Base-by-base conservation (phyloP, 2,888 invertebrate species). In the Cordilura impudica region DNA sequence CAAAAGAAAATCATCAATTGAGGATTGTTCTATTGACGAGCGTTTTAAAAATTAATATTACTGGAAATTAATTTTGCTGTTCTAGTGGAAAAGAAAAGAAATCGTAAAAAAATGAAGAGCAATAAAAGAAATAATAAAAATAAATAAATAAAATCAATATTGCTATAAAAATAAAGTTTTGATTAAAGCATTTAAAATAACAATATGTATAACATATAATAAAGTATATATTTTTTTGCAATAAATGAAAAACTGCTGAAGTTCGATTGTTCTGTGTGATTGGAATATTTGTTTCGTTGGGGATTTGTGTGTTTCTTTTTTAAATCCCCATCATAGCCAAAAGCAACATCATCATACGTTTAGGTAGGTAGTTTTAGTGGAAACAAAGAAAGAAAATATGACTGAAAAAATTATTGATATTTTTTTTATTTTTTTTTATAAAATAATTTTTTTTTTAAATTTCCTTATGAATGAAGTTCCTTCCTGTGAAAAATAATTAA, bases 331-430 rank as follows among this genome's bases (percentile, higher is more conserved):
- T 18, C 58, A 2, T 26, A 39, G n/a, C 2, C 43, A 14, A 49
- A 19, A 31, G 31, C 16, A 14, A 47, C 56, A 61, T 45, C 65
- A 66, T 35, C 16, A 39, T 23, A 56, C 26, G 23, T 60, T 39
- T 54, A 69, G 75, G 75, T 75, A 75, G 61, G 75, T 75, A 29
- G 54, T n/a, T n/a, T 12, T 39, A n/a, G 35, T n/a, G 2, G n/a
- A 39, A 39, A 39, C n/a, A 39, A 39, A 39, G 14, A 39, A 39
- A 39, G 14, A 10, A 39, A 39, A 39, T n/a, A 4, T 39, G 4
- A 12, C 1, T 4, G 4, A 39, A 39, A 39, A n/a, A n/a, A n/a
- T n/a, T n/a, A n/a, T n/a, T n/a, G n/a, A n/a, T n/a, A n/a, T n/a
- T n/a, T n/a, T n/a, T n/a, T n/a, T n/a, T n/a, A n/a, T n/a, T n/a